Percentiles rank a stretch among this genome's conserved stretches.
Evolutionary conservation across 2,797 vertebrate species (phyloP).

Genomic region (Coregonus sp.): DNA sequence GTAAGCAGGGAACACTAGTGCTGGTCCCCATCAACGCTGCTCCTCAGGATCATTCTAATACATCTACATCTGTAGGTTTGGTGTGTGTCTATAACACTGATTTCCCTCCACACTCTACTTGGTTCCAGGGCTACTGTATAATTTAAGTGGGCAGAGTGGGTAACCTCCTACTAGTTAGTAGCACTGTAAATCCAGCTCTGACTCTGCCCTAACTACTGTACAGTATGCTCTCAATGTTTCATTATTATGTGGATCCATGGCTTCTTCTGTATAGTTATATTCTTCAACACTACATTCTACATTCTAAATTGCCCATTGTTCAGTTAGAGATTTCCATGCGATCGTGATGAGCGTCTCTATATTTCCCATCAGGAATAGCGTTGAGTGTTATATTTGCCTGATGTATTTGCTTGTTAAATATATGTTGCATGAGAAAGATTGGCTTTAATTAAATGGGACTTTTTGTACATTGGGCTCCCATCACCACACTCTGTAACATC

Average conservation of each 20-base stretch:
- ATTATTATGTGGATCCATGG: too few species aligned
- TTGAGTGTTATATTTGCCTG: background rate
- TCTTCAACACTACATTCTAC: too few species aligned
- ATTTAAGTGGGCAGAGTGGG: constrained; percentile 53
- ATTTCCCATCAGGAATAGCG: background rate
- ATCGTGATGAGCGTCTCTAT: background rate
- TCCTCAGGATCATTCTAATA: background rate
- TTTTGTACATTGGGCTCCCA: background rate
- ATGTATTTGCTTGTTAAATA: constrained; percentile 33
- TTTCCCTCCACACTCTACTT: constrained; percentile 39
- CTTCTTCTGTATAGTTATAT: too few species aligned
- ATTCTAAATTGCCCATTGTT: too few species aligned
- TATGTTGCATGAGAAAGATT: constrained; percentile 24
- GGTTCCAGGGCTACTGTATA: constrained; percentile 56
- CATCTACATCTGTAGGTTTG: background rate
- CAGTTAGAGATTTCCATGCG: too few species aligned
- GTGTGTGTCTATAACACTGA: constrained; percentile 32
- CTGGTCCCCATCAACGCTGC: background rate
- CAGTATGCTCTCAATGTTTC: background rate
- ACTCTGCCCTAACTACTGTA: too few species aligned
- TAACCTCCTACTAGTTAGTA: constrained; percentile 51
- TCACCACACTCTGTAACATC: constrained; percentile 6
- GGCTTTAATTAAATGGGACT: constrained; percentile 30
- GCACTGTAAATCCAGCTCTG: too few species aligned
- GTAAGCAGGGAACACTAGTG: too few species aligned